These are phyloP conservation scores for Microcebus jonahi DNA, from an alignment of 2,113 vertebrate species.

Conservation along the genomic window DNA sequence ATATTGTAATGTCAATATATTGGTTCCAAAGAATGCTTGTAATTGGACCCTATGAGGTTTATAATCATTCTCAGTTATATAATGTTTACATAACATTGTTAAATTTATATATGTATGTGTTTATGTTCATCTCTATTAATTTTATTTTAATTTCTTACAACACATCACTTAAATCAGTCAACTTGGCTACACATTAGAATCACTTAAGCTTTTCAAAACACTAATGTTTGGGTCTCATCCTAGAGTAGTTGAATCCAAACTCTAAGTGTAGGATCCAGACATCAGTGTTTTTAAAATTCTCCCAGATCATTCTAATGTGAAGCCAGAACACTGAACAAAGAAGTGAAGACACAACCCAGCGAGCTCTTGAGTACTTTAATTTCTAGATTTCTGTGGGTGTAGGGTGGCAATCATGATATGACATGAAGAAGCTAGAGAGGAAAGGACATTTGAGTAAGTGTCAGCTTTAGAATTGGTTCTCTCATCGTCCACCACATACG, in stretches of 20 bases:
- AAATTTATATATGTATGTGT: neutral
- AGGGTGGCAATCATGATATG: neutral
- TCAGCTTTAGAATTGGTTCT: neutral
- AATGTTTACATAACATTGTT: neutral
- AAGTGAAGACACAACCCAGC: neutral
- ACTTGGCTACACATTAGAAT: neutral
- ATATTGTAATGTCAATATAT: neutral
- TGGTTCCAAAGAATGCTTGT: neutral
- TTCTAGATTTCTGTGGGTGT: neutral
- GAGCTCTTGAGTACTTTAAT: neutral
- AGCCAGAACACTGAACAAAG: neutral
- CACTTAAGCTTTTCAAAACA: neutral
- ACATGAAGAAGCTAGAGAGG: neutral
- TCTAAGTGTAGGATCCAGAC: neutral
- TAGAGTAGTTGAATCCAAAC: neutral
- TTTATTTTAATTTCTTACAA: neutral
- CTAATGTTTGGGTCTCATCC: neutral
- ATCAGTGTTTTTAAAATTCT: neutral
- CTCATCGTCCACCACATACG: neutral
- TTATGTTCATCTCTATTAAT: neutral
- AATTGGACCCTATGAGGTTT: neutral
- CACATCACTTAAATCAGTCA: neutral
- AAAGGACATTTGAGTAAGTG: neutral
- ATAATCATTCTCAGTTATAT: neutral
- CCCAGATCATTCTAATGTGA: neutral